phyloP scores from a whole-genome alignment of 1,140 invertebrate genomes.

The Trichoplusia ni region DNA sequence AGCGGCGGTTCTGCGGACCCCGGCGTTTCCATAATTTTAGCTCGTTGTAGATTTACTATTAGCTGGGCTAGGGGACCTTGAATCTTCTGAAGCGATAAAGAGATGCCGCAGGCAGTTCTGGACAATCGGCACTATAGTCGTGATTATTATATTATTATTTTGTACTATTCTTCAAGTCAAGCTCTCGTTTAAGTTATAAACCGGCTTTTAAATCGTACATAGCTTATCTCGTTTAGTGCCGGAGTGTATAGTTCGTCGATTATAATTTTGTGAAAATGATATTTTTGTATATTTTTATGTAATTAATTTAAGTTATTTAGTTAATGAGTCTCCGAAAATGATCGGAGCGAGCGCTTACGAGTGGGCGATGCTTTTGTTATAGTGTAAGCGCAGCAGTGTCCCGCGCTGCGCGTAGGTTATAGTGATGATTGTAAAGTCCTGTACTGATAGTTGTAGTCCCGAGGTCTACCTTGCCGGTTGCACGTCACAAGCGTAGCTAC shows the following conservation, averaged over 20 bases:
- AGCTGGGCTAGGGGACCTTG: constrained; percentile 81
- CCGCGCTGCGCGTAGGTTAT: constrained; percentile 54
- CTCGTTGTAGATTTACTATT: constrained; percentile 79
- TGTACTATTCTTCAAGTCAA: constrained; percentile 72
- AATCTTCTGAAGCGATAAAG: constrained; percentile 73
- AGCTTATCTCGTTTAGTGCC: constrained; percentile 76
- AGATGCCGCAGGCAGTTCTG: constrained; percentile 77
- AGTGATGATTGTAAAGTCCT: constrained; percentile 81
- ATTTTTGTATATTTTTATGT: constrained; percentile 82
- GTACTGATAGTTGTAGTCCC: constrained; percentile 74
- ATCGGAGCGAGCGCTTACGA: constrained; percentile 58
- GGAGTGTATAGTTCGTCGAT: constrained; percentile 77
- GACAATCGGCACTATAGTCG: constrained; percentile 81
- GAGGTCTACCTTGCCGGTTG: constrained; percentile 77
- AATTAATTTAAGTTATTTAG: constrained; percentile 79
- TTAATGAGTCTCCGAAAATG: constrained; percentile 55
- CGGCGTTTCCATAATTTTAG: constrained; percentile 70
- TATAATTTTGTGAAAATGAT: constrained; percentile 79
- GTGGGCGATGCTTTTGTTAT: constrained; percentile 69
- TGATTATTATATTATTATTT: constrained; percentile 75
- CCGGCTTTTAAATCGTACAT: constrained; percentile 76
- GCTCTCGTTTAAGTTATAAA: constrained; percentile 79
- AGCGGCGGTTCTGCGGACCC: constrained; percentile 59
- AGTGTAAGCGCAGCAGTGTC: constrained; percentile 33
- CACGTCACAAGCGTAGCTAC: constrained; percentile 78